A percentile compares a stretch with the other conserved stretches of the same genome.
Evolutionary conservation across 2,888 invertebrate species (phyloP).

Genomic region (Schizotus pectinicornis): DNA sequence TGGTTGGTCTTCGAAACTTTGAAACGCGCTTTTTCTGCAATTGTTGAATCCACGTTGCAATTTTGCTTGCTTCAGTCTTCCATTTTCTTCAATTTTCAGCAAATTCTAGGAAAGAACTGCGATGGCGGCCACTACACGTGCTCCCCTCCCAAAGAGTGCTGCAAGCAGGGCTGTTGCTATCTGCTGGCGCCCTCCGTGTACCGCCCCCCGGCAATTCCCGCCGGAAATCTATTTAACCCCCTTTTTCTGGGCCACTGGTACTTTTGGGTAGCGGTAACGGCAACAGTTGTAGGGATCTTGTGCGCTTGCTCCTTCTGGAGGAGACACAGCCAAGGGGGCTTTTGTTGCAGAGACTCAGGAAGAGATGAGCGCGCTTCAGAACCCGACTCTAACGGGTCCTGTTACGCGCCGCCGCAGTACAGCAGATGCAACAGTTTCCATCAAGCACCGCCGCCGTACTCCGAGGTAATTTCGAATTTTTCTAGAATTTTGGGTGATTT

Average conservation of each 20-base stretch:
- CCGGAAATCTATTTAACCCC: constrained; percentile 66
- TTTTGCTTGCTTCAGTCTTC: constrained; percentile 45
- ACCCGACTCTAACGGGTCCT: constrained; percentile 78
- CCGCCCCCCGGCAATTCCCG: constrained; percentile 60
- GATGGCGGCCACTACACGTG: constrained; percentile 70
- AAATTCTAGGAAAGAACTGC: constrained; percentile 65
- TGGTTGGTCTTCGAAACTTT: no score
- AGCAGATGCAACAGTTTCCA: constrained; percentile 84
- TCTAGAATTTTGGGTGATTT: constrained; percentile 4
- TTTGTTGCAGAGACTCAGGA: constrained; percentile 50
- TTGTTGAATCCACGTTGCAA: not conserved
- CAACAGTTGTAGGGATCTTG: constrained; percentile 71
- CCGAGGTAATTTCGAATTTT: constrained; percentile 67
- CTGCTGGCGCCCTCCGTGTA: constrained; percentile 47
- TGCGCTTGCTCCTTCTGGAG: constrained; percentile 74
- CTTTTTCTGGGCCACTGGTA: constrained; percentile 73
- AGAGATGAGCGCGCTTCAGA: constrained; percentile 70
- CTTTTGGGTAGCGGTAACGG: constrained; percentile 67
- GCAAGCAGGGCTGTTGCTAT: constrained; percentile 67
- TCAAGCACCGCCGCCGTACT: constrained; percentile 83
- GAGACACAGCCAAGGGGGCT: constrained; percentile 58
- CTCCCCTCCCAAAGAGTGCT: constrained; percentile 78
- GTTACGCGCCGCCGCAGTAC: constrained; percentile 83
- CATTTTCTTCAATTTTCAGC: constrained; percentile 48
- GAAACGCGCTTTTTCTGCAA: no score